Percentiles rank a stretch among this genome's conserved stretches.
Evolutionary conservation across 37 sponge, comb jelly and placozoan species (phyloP).

Genomic region (Beroe ovata): DNA sequence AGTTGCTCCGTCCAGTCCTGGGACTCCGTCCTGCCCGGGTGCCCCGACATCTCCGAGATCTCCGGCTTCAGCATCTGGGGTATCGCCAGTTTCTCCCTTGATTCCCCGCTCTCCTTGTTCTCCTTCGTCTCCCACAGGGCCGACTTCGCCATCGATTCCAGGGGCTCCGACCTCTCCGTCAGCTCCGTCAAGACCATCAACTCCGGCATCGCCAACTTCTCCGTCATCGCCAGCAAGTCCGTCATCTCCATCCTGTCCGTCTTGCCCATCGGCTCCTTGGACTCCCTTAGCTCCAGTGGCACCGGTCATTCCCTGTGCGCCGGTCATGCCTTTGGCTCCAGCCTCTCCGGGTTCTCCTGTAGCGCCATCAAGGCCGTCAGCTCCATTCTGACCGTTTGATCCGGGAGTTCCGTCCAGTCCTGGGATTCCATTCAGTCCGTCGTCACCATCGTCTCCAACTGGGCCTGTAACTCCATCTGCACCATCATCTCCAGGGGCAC

Average conservation of each 20-base stretch:
- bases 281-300: too few relatives aligned
- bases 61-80: neutral
- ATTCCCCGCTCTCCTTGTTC: neutral
- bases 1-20: neutral
- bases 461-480: neutral
- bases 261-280: neutral
- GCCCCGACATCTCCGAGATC: constrained; percentile 17
- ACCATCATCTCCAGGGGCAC: constrained; percentile 38
- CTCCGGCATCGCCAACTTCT: constrained; percentile 2
- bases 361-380: constrained; percentile 28
- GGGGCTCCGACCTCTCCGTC: neutral
- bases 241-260: constrained; percentile 19
- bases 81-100: constrained; percentile 7
- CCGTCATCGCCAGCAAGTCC: constrained; percentile 26
- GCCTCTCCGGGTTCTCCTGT: constrained; percentile 32
- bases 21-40: too few relatives aligned
- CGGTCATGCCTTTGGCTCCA: neutral
- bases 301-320: constrained; percentile 31
- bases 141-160: constrained; percentile 1
- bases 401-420: constrained; percentile 59
- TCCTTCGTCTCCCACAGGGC: neutral
- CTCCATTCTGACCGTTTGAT: constrained; percentile 29
- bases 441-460: neutral
- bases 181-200: neutral
- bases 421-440: constrained; percentile 1